phyloP scores from a whole-genome alignment of 2,113 vertebrate species.

The Lasiurus cinereus region DNA sequence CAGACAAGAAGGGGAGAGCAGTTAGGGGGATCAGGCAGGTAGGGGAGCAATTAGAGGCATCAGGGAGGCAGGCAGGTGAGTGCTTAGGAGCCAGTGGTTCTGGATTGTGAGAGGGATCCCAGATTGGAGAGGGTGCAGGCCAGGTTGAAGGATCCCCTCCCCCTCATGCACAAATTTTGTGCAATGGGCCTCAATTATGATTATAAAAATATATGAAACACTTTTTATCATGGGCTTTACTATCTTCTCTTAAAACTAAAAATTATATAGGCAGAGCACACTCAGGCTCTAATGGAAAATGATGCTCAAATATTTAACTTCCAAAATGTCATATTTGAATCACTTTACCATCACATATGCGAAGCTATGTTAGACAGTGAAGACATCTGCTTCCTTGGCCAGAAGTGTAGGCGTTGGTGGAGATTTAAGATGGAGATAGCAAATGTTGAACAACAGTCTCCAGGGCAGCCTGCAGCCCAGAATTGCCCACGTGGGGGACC shows the following conservation, averaged over 20 bases:
- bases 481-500: background rate
- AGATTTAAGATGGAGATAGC: background rate
- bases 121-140: no score
- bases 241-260: constrained; percentile 46
- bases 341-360: constrained; percentile 76
- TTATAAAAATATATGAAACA: constrained; percentile 30
- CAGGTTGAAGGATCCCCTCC: no score
- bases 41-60: no score
- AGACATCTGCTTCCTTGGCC: constrained; percentile 72
- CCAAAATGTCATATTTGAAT: constrained; percentile 81
- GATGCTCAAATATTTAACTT: constrained; percentile 80
- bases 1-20: no score
- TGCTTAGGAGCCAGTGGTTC: no score
- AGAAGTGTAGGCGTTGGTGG: constrained; percentile 49
- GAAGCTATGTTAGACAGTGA: constrained; percentile 66
- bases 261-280: constrained; percentile 37
- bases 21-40: no score
- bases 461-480: background rate
- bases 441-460: constrained; percentile 43
- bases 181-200: background rate
- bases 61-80: no score
- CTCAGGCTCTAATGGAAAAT: constrained; percentile 32
- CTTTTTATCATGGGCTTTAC: background rate
- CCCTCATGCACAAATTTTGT: no score
- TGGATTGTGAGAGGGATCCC: no score